Conservation (phyloP, 2,113 vertebrate genomes). For the Thinocorus orbignyianus region DNA sequence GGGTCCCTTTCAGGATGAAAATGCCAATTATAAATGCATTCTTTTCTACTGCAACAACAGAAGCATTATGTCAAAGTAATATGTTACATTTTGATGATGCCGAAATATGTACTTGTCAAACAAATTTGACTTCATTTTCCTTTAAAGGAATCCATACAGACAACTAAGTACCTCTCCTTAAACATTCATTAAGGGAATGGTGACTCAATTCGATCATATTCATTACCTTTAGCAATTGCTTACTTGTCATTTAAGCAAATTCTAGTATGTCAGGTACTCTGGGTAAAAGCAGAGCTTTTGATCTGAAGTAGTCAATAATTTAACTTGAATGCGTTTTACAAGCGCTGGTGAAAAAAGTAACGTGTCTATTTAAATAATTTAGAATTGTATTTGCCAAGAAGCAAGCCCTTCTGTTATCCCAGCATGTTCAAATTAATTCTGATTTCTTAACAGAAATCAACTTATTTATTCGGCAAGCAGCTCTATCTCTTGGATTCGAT, state of each 20-base stretch:
- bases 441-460: conserved; percentile 35
- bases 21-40: background rate
- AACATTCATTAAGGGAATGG: background rate
- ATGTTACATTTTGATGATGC: background rate
- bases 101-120: background rate
- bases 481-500: background rate
- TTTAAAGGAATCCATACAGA: background rate
- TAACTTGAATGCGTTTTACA: background rate
- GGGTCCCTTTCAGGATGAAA: background rate
- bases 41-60: background rate
- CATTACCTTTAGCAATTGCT: background rate
- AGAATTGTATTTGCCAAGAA: conserved; percentile 32
- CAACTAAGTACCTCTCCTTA: background rate
- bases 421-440: conserved; percentile 27
- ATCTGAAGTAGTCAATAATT: conserved; percentile 23
- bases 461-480: conserved; percentile 29
- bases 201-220: background rate
- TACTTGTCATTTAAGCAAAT: conserved; percentile 12
- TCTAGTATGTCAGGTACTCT: background rate
- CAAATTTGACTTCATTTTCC: background rate
- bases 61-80: background rate
- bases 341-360: background rate
- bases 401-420: conserved; percentile 18
- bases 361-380: conserved; percentile 25
- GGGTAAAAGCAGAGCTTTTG: background rate